A percentile compares a stretch with the other conserved stretches of the same genome.
Evolutionary conservation across 30 jellyfish, hydroid and myxozoan genomes (phyloP).

Genomic region (Rhopilema esculentum): DNA sequence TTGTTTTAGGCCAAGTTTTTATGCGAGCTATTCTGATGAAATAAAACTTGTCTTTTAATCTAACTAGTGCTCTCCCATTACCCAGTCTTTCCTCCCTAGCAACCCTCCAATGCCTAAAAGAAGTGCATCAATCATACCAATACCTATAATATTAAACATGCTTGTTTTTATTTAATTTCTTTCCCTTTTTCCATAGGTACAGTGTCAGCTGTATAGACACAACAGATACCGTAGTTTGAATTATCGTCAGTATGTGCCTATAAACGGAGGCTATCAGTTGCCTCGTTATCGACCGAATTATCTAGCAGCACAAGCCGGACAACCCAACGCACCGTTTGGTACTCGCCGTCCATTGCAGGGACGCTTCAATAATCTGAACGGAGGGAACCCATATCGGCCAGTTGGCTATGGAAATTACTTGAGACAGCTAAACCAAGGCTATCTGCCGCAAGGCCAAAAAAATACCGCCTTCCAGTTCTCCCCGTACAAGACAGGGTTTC

Average conservation of each 20-base stretch:
- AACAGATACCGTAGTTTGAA: slow-evolving; percentile 14
- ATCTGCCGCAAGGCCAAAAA: slow-evolving; percentile 40
- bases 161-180: too few relatives aligned
- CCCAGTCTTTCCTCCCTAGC: too few relatives aligned
- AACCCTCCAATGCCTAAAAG: too few relatives aligned
- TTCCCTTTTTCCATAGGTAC: neutral
- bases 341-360: slow-evolving; percentile 20
- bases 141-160: too few relatives aligned
- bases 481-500: slow-evolving; percentile 64
- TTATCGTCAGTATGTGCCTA: slow-evolving; percentile 17
- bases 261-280: neutral
- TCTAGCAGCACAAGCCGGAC: slow-evolving; percentile 9
- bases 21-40: too few relatives aligned
- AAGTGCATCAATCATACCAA: too few relatives aligned
- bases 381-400: slow-evolving; percentile 5
- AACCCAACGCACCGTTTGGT: neutral
- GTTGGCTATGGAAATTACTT: slow-evolving; percentile 55
- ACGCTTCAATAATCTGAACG: neutral
- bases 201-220: neutral
- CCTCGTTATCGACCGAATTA: slow-evolving; percentile 29
- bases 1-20: too few relatives aligned
- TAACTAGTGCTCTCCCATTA: too few relatives aligned
- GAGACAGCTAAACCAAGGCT: slow-evolving; percentile 47
- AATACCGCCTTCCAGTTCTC: slow-evolving; percentile 42
- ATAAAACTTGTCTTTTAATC: too few relatives aligned